Evolutionary conservation across 2,113 vertebrate genomes (phyloP), one percentile per base, ranked within the genome.

Genomic region (Macrotis lagotis): DNA sequence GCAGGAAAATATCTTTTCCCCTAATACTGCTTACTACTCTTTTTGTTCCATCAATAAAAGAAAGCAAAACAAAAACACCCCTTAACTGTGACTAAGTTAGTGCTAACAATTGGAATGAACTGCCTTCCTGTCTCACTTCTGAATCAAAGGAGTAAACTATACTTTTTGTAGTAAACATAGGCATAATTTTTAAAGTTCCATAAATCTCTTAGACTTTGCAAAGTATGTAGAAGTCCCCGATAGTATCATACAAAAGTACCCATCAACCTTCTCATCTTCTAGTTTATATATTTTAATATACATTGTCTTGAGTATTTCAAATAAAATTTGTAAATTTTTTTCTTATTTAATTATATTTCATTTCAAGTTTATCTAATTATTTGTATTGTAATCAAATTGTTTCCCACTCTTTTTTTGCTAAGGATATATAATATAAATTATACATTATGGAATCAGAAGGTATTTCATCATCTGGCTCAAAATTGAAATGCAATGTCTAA

Each of bases 31-130:
- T 55, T 83, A 6, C 24, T 90, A 48, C 83, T n/a, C 7, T 95
- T 91, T 92, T 93, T 92, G 44, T 88, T 55, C 74, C 90, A 94
- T 53, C 91, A 26, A 5, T 94, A 19, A 91, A 94, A 95, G 4
- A 24, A 91, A 48, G 14, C 22, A 95, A 5, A 94, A 90, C 94
- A 92, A 6, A 95, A 55, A 48, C 91, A 95, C 12, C 25, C 93
- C 50, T 89, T 51, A 11, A 90, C 44, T 95, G 94, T 83, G n/a
- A 83, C n/a, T 74, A 37, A 66, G 31, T 44, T 83, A 44, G n/a
- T 83, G n/a, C 16, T 83, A 83, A 83, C 24, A 1, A 83, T 83
- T 44, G 19, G 66, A 83, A 53, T 89, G 92, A 92, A 2, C 50
- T 66, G 31, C 90, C 93, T 94, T 91, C 83, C 37, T 59, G 7